These are phyloP conservation scores for Silurus glanis DNA, from an alignment of 2,113 vertebrate genomes.

Conservation along the genomic window DNA sequence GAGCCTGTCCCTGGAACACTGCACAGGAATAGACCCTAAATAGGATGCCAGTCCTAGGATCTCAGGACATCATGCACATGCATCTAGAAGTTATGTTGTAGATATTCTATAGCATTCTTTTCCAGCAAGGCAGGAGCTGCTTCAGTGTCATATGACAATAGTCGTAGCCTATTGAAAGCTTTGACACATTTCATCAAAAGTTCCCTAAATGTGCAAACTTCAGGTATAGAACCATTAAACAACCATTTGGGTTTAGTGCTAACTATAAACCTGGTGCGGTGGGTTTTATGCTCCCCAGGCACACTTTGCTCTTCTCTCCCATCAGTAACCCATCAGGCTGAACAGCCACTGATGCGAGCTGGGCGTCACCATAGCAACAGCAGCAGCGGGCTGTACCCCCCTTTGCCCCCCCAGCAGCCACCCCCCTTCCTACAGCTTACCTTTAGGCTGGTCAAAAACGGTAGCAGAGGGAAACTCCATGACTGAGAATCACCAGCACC, in stretches of 20 bases:
- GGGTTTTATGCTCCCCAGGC: not conserved
- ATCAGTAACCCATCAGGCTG: slow-evolving; percentile 14
- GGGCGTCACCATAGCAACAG: slow-evolving; percentile 61
- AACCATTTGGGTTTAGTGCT: not conserved
- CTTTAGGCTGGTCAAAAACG: slow-evolving; percentile 84
- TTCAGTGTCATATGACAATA: not conserved
- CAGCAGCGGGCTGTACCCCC: slow-evolving; percentile 32
- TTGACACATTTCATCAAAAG: not conserved
- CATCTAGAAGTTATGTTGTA: not conserved
- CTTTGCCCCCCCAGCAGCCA: too few relatives aligned
- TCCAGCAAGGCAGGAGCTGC: not conserved
- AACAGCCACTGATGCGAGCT: slow-evolving; percentile 33
- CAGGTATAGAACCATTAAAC: not conserved
- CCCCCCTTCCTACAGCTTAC: slow-evolving; percentile 65
- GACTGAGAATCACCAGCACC: slow-evolving; percentile 55
- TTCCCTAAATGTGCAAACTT: not conserved
- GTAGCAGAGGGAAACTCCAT: slow-evolving; percentile 87
- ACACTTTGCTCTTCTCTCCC: slow-evolving; percentile 9
- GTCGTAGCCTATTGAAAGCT: not conserved
- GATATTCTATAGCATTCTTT: not conserved
- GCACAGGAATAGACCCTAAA: not conserved
- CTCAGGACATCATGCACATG: not conserved
- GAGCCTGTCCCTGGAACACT: not conserved
- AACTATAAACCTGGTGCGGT: not conserved
- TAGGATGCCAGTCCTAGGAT: not conserved